Conservation (phyloP, 2,797 vertebrate genomes). For the Sciaenops ocellatus region DNA sequence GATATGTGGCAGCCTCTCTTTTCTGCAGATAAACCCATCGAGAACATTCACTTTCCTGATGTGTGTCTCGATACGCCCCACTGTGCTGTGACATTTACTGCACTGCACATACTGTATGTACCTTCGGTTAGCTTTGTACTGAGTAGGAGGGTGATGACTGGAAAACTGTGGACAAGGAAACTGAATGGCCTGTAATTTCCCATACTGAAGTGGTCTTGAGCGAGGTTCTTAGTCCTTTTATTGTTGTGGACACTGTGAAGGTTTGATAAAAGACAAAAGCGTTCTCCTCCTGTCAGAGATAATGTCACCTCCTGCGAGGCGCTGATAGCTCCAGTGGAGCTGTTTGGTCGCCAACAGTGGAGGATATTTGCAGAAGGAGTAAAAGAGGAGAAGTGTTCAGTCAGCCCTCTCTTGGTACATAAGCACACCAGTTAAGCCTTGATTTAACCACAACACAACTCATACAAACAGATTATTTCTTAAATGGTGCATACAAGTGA, state of each 20-base stretch:
- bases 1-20: constrained; percentile 38
- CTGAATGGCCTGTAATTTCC: not conserved
- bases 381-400: not conserved
- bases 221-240: not conserved
- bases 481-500: not conserved
- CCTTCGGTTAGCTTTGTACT: constrained; percentile 1
- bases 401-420: not conserved
- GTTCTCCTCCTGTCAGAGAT: not conserved
- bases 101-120: not conserved
- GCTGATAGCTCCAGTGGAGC: not conserved
- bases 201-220: not conserved
- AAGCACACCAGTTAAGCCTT: not conserved
- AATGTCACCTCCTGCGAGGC: not conserved
- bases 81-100: constrained; percentile 34
- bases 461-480: not conserved
- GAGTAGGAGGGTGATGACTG: not conserved
- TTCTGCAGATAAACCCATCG: constrained; percentile 35
- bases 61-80: not conserved
- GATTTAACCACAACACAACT: not conserved
- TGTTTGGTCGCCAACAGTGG: not conserved
- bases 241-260: not conserved
- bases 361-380: not conserved
- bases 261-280: not conserved
- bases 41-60: constrained; percentile 27
- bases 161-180: not conserved